Conservation (phyloP, 2,888 invertebrate species). For the Lycocerus yunnanus region DNA sequence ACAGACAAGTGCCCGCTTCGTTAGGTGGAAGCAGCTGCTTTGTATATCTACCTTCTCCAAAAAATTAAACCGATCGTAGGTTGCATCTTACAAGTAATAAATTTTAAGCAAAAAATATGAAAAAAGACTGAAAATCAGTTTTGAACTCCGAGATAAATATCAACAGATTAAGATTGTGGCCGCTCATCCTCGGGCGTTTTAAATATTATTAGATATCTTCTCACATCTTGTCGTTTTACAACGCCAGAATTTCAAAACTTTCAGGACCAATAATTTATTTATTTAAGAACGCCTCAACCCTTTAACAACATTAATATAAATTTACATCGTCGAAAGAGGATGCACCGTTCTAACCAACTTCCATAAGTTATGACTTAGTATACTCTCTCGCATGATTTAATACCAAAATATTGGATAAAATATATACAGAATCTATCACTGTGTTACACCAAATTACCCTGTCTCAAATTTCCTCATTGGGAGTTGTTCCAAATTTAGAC, state of each 20-base stretch:
- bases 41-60: background rate
- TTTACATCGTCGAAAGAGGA: too few relatives aligned
- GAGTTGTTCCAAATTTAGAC: too few relatives aligned
- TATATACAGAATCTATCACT: background rate
- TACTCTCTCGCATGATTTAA: too few relatives aligned
- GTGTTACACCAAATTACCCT: background rate
- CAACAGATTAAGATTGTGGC: background rate
- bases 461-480: background rate
- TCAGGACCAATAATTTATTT: too few relatives aligned
- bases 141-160: background rate
- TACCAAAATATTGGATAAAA: too few relatives aligned
- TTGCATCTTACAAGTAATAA: background rate
- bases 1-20: background rate
- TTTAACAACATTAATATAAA: too few relatives aligned
- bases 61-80: background rate
- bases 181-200: background rate
- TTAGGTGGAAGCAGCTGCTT: background rate
- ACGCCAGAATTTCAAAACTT: too few relatives aligned
- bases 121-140: background rate
- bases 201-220: background rate
- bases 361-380: too few relatives aligned
- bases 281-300: too few relatives aligned
- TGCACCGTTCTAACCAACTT: too few relatives aligned
- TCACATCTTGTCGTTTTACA: too few relatives aligned
- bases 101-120: background rate